Evolutionary conservation across 2,888 invertebrate species (phyloP).

Genomic region (Polydrusus tereticollis): DNA sequence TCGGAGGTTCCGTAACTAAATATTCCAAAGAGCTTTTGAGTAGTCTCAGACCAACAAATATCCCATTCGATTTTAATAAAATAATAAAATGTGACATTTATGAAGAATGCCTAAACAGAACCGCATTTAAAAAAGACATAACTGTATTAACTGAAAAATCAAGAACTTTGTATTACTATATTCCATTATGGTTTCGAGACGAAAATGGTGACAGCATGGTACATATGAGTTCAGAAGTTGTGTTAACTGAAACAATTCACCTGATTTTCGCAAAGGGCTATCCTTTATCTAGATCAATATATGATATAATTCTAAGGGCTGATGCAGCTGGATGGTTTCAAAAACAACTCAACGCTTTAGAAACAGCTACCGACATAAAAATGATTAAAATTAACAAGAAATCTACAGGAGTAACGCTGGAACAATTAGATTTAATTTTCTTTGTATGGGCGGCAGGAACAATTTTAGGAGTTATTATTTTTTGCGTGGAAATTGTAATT

Average conservation of each 20-base stretch:
- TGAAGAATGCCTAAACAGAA: slow-evolving; percentile 54
- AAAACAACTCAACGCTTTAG: neutral
- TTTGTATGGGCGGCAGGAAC: neutral
- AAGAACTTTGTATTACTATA: no score
- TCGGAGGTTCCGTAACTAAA: neutral
- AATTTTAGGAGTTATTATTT: neutral
- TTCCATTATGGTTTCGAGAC: no score
- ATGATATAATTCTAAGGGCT: neutral
- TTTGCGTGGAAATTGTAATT: neutral
- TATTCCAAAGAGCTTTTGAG: no score
- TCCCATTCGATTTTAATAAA: no score
- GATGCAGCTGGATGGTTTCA: neutral
- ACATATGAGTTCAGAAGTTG: no score
- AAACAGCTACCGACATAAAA: neutral
- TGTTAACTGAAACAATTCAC: no score
- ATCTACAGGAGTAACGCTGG: neutral
- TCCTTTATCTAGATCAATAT: neutral
- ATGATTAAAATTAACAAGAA: neutral
- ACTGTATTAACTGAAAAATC: no score
- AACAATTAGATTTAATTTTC: neutral
- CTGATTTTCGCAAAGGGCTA: no score
- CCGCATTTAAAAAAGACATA: no score
- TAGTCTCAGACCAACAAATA: no score
- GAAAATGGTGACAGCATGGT: no score
- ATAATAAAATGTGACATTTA: slow-evolving; percentile 51